Percentiles rank a stretch among this genome's conserved stretches.
phyloP scores from a whole-genome alignment of 2,113 vertebrate species.

The Protobothrops flavoviridis region DNA sequence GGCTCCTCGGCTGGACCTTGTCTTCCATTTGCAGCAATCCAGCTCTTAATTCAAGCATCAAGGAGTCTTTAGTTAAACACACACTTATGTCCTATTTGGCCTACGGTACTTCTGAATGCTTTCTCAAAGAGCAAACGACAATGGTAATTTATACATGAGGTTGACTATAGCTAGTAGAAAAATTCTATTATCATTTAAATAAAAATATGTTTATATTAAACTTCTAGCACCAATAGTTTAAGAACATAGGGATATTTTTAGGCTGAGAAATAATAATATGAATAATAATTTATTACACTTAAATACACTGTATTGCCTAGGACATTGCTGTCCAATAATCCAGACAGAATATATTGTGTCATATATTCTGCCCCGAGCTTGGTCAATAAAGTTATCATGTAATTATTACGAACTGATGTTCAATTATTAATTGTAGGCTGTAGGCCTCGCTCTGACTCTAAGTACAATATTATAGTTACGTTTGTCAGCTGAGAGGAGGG shows the following conservation, averaged over 20 bases:
- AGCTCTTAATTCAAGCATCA: background rate
- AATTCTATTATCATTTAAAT: background rate
- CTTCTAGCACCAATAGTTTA: background rate
- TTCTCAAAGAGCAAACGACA: background rate
- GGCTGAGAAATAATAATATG: background rate
- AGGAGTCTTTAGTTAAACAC: background rate
- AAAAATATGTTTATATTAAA: background rate
- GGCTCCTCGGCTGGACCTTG: background rate
- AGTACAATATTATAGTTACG: slow-evolving; percentile 56
- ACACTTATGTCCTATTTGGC: background rate
- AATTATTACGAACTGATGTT: slow-evolving; percentile 72
- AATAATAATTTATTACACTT: slow-evolving; percentile 3
- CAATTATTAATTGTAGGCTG: slow-evolving; percentile 76
- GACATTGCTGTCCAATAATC: slow-evolving; percentile 29
- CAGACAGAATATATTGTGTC: slow-evolving; percentile 5
- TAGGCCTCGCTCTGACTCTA: slow-evolving; percentile 67
- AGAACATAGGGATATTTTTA: background rate
- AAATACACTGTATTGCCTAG: background rate
- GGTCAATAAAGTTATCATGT: slow-evolving; percentile 78
- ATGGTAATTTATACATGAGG: background rate
- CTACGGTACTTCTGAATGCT: background rate
- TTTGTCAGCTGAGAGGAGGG: slow-evolving; percentile 56
- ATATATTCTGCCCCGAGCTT: slow-evolving; percentile 41
- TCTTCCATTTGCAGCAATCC: background rate
- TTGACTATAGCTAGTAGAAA: background rate